phyloP scores from a whole-genome alignment of 2,113 vertebrate species.

The Gasterosteus aculeatus region DNA sequence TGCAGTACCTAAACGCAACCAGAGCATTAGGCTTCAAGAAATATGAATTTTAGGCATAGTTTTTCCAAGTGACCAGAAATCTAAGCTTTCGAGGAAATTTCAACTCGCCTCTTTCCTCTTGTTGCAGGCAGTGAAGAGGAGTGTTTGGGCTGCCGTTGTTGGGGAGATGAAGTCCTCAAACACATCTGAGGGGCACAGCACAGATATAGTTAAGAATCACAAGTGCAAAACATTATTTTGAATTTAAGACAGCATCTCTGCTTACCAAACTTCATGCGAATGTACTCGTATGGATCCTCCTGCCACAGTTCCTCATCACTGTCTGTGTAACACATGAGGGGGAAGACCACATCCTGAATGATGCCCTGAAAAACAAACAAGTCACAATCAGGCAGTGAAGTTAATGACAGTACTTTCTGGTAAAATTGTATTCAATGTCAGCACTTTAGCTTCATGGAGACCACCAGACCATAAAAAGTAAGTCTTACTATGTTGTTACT shows the following conservation, averaged over 20 bases:
- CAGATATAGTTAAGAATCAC: constrained; percentile 23
- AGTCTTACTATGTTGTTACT: background rate
- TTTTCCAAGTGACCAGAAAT: background rate
- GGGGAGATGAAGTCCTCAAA: constrained; percentile 99
- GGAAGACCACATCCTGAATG: constrained; percentile 85
- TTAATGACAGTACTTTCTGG: background rate
- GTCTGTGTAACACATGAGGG: constrained; percentile 99
- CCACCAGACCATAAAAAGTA: background rate
- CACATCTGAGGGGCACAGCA: constrained; percentile 83
- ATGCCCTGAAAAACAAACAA: constrained; percentile 76
- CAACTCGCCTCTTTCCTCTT: constrained; percentile 96
- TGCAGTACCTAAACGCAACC: constrained; percentile 87
- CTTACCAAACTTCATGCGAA: constrained; percentile 98
- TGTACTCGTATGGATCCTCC: constrained; percentile 99
- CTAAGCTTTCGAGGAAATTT: background rate
- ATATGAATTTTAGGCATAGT: background rate
- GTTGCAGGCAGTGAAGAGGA: constrained; percentile 97
- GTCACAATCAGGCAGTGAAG: background rate
- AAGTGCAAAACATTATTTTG: background rate
- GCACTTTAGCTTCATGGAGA: background rate
- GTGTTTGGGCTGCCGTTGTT: constrained; percentile 96
- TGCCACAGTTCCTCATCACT: constrained; percentile 98
- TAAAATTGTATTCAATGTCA: background rate
- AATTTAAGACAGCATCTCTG: background rate
- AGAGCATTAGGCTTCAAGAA: background rate